Base-by-base conservation (phyloP, 2,888 invertebrate species). In the Cancer borealis region DNA sequence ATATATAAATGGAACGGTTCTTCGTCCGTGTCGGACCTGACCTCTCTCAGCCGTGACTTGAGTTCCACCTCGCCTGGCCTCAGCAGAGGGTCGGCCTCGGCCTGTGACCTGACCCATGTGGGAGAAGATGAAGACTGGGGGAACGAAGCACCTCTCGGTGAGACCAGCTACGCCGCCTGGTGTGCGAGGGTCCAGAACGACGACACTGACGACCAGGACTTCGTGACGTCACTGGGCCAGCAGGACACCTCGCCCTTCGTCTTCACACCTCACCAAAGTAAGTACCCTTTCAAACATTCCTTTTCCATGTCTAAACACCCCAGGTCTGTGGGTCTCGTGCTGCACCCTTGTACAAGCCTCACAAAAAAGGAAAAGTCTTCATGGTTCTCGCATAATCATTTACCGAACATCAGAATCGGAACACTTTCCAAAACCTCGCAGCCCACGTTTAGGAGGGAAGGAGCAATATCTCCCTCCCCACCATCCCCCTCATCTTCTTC, bases 1-100 rank as follows among this genome's bases (percentile, higher is more conserved):
- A 93, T 93, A 14, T 91, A 95, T 87, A 94, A 95, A 39, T 95
- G 95, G 95, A 95, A 95, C 79, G 91, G 93, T 21, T 95, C 95
- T 0, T 95, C 93, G 3, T 95, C 95, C 47, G 93, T 95, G 17
- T 93, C 95, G 0, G 95, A 95, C 91, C 49, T 95, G 90, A 94
- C 93, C 88, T 95, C 95, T 54, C 92, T 95, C 49, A 90, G 88
- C 39, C 88, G 93, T 46, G 95, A 95, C 47, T 79, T 93, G 12
- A 87, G 87, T n/a, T 60, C 87, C n/a, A 49, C 87, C 66, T 88
- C 89, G 2, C 30, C 87, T 5, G 66, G 84, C 49, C 84, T 73
- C 66, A 26, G 14, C 88, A 92, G 92, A 60, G 30, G 88, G 14
- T 93, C 93, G 6, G 60, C 93, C 91, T 95, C 95, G 17, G 93